These are phyloP conservation scores for Gisinianus flammeolus DNA, from an alignment of 2,888 invertebrate species.

Conservation along the genomic window DNA sequence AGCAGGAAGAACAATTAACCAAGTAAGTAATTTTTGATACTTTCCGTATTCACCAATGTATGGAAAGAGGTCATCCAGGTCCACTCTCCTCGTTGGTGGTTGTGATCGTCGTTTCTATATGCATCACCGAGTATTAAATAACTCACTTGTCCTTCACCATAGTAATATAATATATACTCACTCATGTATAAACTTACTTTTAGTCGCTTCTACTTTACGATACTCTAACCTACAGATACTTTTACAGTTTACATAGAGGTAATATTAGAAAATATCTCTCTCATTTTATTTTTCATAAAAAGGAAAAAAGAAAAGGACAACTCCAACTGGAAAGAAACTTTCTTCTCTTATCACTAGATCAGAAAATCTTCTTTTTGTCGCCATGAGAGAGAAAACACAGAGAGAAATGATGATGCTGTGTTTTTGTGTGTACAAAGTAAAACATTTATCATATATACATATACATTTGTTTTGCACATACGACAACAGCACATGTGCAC, in stretches of 20 bases:
- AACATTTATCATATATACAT: background rate
- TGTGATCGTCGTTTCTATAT: background rate
- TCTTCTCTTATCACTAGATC: background rate
- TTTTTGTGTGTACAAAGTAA: no score
- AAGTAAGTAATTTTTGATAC: conserved; percentile 83
- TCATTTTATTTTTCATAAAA: background rate
- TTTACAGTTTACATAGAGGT: no score
- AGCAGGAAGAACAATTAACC: conserved; percentile 86
- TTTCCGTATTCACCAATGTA: conserved; percentile 87
- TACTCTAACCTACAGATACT: no score
- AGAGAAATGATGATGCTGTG: background rate
- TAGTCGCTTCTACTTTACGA: no score
- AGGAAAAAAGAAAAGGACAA: background rate
- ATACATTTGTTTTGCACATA: no score
- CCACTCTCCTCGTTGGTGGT: conserved; percentile 16
- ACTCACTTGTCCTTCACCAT: no score
- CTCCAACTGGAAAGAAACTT: background rate
- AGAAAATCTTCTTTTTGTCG: conserved; percentile 11
- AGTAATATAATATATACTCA: no score
- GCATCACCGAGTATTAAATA: background rate
- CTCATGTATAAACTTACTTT: no score
- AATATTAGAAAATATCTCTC: no score
- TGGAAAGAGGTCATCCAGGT: conserved; percentile 79
- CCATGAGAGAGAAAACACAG: background rate
- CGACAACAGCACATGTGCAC: background rate